These are phyloP conservation scores for Troglohyphantes excavatus DNA, from an alignment of 2,888 invertebrate genomes.

Conservation along the genomic window DNA sequence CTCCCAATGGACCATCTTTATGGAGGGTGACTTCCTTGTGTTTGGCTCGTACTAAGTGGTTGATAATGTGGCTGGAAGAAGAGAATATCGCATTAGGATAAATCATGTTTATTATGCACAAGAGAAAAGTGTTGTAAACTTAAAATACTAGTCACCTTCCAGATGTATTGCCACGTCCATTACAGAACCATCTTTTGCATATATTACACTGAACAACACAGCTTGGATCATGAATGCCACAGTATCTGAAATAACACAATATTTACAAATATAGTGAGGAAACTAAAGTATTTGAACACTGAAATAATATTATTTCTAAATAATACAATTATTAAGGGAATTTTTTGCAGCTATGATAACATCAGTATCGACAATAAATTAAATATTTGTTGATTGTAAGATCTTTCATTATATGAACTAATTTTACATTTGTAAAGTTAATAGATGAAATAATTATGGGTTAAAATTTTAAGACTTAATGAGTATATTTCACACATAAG, in stretches of 20 bases:
- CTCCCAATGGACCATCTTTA: constrained; percentile 97
- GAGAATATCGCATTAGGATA: background rate
- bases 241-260: constrained; percentile 88
- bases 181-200: constrained; percentile 99
- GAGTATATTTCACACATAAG: no score
- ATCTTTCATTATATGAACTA: no score
- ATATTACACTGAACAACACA: constrained; percentile 99
- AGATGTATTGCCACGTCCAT: constrained; percentile 98
- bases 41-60: constrained; percentile 99
- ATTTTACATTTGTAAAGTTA: no score
- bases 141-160: constrained; percentile 85
- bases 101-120: background rate
- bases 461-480: no score
- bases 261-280: no score
- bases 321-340: no score
- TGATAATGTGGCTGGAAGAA: constrained; percentile 94
- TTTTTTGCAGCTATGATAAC: background rate
- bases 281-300: no score
- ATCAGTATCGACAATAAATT: no score
- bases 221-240: constrained; percentile 98
- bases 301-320: no score
- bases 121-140: background rate
- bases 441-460: no score
- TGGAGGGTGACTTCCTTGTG: constrained; percentile 99
- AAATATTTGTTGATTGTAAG: no score